Evolutionary conservation across 1,140 invertebrate species (phyloP).

Genomic region (Rhopalosiphum padi): DNA sequence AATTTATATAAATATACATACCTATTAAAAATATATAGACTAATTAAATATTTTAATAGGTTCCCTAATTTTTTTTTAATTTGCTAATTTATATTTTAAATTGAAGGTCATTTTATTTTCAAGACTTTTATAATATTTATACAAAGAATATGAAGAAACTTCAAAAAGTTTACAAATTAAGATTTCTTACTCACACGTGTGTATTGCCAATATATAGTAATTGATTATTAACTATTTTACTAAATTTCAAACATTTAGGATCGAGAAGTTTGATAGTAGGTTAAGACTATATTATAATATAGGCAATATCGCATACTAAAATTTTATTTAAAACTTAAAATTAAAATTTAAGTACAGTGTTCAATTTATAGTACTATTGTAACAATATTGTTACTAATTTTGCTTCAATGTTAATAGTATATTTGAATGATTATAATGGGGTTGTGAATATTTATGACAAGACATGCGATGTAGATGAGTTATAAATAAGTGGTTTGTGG

Average conservation of each 20-base stretch:
- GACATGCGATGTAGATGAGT: neutral
- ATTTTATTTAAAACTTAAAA: neutral
- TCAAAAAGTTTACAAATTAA: neutral
- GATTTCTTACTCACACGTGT: neutral
- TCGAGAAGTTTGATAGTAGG: neutral
- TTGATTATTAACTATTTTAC: neutral
- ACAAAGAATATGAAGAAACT: neutral
- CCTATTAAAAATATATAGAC: no score
- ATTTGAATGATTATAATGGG: neutral
- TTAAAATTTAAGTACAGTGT: no score
- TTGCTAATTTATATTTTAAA: neutral
- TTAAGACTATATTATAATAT: neutral
- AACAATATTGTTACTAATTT: neutral
- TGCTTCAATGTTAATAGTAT: neutral
- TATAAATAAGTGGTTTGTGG: neutral
- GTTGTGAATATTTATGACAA: neutral
- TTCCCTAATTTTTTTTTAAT: neutral
- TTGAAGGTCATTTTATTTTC: neutral
- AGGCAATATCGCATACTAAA: neutral
- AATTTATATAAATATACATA: no score
- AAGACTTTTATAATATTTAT: neutral
- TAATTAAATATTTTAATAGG: no score
- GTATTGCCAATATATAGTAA: neutral
- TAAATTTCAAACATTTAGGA: neutral
- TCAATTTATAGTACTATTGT: no score